Evolutionary conservation across 2,888 invertebrate species (phyloP).

Genomic region (Amblyjoppa fuscipennis): DNA sequence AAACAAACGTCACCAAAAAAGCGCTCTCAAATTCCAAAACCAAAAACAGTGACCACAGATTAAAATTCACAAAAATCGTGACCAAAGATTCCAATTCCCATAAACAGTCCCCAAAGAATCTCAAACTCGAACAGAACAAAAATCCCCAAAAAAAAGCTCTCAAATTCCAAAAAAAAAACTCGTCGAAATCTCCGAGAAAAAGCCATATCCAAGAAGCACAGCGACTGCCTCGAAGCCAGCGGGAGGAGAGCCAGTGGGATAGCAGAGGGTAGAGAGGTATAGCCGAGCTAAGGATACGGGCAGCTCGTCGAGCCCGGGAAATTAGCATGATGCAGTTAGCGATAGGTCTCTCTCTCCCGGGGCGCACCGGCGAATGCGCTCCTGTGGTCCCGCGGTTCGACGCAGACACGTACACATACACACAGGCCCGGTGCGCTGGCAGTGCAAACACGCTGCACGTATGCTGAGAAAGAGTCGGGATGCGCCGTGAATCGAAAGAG

Average conservation of each 20-base stretch:
- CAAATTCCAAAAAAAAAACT: neutral
- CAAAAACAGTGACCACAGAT: no score
- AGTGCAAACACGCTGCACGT: neutral
- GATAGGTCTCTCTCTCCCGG: constrained; percentile 73
- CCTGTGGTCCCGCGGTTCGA: constrained; percentile 41
- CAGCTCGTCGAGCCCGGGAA: constrained; percentile 69
- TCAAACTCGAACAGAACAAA: neutral
- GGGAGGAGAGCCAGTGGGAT: constrained; percentile 27
- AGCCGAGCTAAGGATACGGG: constrained; percentile 34
- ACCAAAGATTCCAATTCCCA: no score
- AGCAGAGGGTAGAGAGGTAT: constrained; percentile 39
- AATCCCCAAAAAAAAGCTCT: neutral
- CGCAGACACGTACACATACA: neutral
- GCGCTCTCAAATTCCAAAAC: no score
- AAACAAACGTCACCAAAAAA: no score
- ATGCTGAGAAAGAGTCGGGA: constrained; percentile 28
- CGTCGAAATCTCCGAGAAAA: neutral
- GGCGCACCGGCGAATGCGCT: constrained; percentile 68
- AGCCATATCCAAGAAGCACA: constrained; percentile 13
- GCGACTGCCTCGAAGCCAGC: neutral
- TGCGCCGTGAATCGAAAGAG: constrained; percentile 52
- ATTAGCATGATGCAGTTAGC: constrained; percentile 78
- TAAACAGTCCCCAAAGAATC: no score
- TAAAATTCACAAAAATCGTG: no score
- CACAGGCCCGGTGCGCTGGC: neutral